phyloP scores from a whole-genome alignment of 2,113 vertebrate species.

The Tragelaphus strepsiceros region DNA sequence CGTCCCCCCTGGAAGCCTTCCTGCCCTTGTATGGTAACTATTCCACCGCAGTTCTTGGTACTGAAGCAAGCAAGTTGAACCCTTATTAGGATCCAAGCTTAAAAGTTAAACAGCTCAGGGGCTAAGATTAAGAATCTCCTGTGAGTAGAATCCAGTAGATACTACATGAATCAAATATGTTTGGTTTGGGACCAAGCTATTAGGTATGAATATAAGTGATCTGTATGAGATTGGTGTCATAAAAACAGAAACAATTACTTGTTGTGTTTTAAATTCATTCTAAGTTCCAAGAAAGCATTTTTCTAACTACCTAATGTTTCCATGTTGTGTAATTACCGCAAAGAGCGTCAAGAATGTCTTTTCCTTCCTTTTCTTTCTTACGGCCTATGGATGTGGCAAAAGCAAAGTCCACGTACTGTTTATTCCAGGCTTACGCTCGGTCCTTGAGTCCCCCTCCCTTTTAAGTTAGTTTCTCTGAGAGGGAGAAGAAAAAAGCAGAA shows the following conservation, averaged over 20 bases:
- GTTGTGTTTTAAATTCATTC: neutral
- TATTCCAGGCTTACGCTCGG: neutral
- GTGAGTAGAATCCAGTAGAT: neutral
- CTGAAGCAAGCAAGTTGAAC: conserved; percentile 35
- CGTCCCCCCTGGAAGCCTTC: neutral
- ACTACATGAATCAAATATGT: neutral
- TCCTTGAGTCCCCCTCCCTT: neutral
- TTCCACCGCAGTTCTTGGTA: neutral
- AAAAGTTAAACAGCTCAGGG: conserved; percentile 45
- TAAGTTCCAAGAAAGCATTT: neutral
- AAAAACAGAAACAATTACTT: neutral
- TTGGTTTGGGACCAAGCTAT: neutral
- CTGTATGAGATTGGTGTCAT: neutral
- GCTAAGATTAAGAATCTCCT: conserved; percentile 20
- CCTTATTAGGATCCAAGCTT: conserved; percentile 50
- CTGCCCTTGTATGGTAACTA: conserved; percentile 77
- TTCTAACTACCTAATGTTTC: neutral
- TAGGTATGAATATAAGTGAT: neutral
- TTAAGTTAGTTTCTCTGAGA: neutral
- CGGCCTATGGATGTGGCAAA: neutral
- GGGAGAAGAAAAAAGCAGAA: neutral
- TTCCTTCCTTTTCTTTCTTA: neutral
- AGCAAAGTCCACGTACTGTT: neutral
- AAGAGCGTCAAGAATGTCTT: neutral
- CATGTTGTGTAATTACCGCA: neutral